phyloP scores from a whole-genome alignment of 2,888 invertebrate genomes.

The Andrena haemorrhoa region DNA sequence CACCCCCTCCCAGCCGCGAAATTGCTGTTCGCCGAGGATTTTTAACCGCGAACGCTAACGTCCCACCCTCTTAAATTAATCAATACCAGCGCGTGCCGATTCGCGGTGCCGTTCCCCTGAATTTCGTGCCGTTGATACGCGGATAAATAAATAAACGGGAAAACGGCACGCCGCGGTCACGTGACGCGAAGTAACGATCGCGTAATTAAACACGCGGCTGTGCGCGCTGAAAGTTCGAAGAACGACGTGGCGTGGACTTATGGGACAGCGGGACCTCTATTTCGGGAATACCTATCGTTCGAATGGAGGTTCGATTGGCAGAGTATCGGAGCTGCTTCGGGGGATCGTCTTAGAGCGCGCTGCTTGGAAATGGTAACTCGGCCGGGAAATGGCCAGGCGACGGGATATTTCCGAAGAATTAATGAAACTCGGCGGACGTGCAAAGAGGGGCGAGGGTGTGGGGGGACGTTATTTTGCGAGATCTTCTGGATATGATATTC shows the following conservation, averaged over 20 bases:
- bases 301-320: too few relatives aligned
- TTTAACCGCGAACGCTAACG: constrained; percentile 3
- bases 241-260: not conserved
- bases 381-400: too few relatives aligned
- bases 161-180: constrained; percentile 2
- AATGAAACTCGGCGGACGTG: too few relatives aligned
- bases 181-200: not conserved
- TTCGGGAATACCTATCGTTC: not conserved
- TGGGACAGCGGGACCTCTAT: not conserved
- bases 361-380: too few relatives aligned
- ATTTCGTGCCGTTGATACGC: not conserved
- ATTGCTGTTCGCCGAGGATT: not conserved
- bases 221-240: not conserved
- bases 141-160: constrained; percentile 3
- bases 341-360: too few relatives aligned
- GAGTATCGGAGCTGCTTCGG: too few relatives aligned
- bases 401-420: too few relatives aligned
- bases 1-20: not conserved
- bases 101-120: not conserved
- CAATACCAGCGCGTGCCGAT: constrained; percentile 8
- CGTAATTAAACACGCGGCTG: constrained; percentile 1
- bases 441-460: too few relatives aligned
- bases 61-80: not conserved
- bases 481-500: too few relatives aligned
- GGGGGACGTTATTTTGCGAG: too few relatives aligned